These are phyloP conservation scores for Chorisops tibialis DNA, from an alignment of 2,888 invertebrate genomes.

Conservation along the genomic window DNA sequence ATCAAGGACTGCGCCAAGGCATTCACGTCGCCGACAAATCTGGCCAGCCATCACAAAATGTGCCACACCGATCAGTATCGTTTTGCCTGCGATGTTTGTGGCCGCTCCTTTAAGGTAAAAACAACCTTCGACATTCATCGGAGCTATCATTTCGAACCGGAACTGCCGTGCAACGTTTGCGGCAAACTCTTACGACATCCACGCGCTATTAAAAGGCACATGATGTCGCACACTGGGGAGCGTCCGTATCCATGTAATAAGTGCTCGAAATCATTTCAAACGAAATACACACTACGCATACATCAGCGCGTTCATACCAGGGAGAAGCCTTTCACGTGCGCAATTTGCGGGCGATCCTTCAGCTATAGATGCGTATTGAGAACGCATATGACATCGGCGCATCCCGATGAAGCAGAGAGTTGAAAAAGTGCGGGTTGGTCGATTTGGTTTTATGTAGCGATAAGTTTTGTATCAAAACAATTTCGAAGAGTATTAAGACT, in stretches of 20 bases:
- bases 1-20: conserved; percentile 4
- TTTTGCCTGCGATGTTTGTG: conserved; percentile 5
- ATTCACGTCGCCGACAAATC: conserved; percentile 1
- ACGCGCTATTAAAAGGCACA: not conserved
- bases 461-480: too few species aligned
- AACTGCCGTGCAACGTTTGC: conserved; percentile 23
- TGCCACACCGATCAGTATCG: conserved; percentile 11
- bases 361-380: too few species aligned
- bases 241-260: not conserved
- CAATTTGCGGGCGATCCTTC: conserved; percentile 3
- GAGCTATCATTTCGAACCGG: conserved; percentile 25
- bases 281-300: not conserved
- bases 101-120: conserved; percentile 5
- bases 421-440: too few species aligned
- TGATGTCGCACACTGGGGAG: conserved; percentile 15
- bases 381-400: too few species aligned
- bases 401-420: too few species aligned
- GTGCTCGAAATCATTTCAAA: conserved; percentile 21
- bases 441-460: too few species aligned
- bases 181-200: conserved; percentile 11
- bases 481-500: too few species aligned
- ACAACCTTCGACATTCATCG: conserved; percentile 15
- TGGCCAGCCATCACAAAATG: conserved; percentile 6
- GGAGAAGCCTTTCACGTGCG: conserved; percentile 7
- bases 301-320: conserved; percentile 24